phyloP scores from a whole-genome alignment of 2,888 invertebrate species.

The Drosophila vallismaia region DNA sequence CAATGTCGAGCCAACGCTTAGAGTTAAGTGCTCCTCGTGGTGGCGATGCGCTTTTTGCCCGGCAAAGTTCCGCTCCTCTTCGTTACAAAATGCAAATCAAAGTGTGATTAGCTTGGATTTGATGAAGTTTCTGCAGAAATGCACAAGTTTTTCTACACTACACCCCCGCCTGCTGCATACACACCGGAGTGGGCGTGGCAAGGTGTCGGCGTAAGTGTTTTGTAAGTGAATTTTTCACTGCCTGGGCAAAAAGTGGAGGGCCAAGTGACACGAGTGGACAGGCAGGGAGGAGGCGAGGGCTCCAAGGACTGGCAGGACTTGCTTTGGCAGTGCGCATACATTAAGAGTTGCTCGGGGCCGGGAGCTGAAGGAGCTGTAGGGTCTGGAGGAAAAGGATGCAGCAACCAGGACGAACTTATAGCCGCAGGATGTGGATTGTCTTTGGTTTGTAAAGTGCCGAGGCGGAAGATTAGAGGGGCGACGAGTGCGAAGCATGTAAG shows the following conservation, averaged over 20 bases:
- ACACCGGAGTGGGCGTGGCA: conserved; percentile 25
- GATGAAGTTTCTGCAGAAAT: conserved; percentile 71
- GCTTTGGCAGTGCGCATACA: conserved; percentile 49
- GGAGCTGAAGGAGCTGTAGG: not conserved
- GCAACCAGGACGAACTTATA: conserved; percentile 30
- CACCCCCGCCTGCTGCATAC: too few relatives aligned
- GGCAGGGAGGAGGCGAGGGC: not conserved
- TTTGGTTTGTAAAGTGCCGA: conserved; percentile 32
- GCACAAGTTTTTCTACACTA: conserved; percentile 53
- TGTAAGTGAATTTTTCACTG: conserved; percentile 65
- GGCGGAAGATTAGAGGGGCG: conserved; percentile 10
- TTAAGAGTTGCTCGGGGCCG: conserved; percentile 29
- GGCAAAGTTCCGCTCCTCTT: conserved; percentile 41
- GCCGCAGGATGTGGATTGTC: conserved; percentile 33
- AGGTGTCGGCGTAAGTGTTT: conserved; percentile 67
- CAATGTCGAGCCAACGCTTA: conserved; percentile 66
- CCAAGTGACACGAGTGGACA: conserved; percentile 30
- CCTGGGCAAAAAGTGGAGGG: conserved; percentile 19
- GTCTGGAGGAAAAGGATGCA: not conserved
- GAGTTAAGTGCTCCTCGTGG: conserved; percentile 64
- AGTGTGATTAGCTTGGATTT: conserved; percentile 77
- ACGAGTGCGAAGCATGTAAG: conserved; percentile 20
- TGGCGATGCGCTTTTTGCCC: conserved; percentile 59
- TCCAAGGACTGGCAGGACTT: conserved; percentile 34
- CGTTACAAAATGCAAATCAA: conserved; percentile 72